Evolutionary conservation across 1,140 invertebrate species (phyloP).

Genomic region (Drosophila mauritiana): DNA sequence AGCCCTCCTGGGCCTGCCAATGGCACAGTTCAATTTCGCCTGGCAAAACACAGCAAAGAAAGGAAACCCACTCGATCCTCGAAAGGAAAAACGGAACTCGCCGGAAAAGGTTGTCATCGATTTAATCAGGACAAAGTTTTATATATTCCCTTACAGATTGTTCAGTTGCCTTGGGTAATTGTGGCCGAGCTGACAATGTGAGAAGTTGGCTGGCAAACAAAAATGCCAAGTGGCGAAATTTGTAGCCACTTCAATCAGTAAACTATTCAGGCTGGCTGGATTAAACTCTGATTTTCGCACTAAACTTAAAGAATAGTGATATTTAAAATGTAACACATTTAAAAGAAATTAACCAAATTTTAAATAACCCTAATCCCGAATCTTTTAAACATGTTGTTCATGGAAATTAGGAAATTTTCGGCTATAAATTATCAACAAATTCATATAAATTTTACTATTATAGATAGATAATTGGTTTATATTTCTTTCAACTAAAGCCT

Average conservation of each 20-base stretch:
- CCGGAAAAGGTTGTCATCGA: conserved; percentile 49
- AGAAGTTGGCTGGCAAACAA: neutral
- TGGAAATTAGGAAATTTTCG: too few relatives aligned
- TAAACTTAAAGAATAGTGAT: too few relatives aligned
- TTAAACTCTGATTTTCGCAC: too few relatives aligned
- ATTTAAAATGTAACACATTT: too few relatives aligned
- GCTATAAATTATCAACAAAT: too few relatives aligned
- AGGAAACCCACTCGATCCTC: conserved; percentile 17
- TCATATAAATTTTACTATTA: too few relatives aligned
- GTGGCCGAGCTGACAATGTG: conserved; percentile 3
- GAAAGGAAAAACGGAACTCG: conserved; percentile 40
- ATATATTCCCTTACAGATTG: conserved; percentile 36
- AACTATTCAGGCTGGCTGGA: neutral
- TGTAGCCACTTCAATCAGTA: neutral
- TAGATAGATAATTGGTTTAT: too few relatives aligned
- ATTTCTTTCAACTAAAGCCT: too few relatives aligned
- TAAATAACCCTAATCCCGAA: too few relatives aligned
- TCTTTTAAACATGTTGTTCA: too few relatives aligned
- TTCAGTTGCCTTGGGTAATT: conserved; percentile 36
- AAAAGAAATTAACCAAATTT: too few relatives aligned
- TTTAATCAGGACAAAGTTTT: conserved; percentile 52
- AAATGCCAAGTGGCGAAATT: neutral
- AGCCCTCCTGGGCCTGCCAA: conserved; percentile 63
- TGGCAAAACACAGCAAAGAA: conserved; percentile 29
- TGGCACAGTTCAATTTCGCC: conserved; percentile 76